A percentile compares a stretch with the other conserved stretches of the same genome.
These are phyloP conservation scores for Alectoris magna DNA, from an alignment of 2,797 vertebrate species.

Conservation along the genomic window DNA sequence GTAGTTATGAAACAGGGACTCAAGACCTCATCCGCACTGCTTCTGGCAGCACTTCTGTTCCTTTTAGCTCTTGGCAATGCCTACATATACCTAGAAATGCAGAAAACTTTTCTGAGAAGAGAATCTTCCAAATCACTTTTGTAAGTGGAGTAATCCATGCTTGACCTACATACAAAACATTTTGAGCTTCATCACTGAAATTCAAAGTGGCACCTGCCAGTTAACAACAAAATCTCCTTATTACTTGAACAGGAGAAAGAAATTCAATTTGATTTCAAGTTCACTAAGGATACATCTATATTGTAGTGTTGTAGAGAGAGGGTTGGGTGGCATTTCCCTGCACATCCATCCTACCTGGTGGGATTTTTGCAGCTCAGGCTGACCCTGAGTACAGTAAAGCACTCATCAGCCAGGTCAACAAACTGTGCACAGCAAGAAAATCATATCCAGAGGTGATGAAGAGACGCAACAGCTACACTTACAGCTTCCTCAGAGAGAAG, in stretches of 20 bases:
- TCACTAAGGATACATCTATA: slow-evolving; percentile 34
- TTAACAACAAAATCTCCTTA: slow-evolving; percentile 54
- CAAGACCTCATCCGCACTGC: neutral
- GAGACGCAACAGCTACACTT: neutral
- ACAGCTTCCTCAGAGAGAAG: neutral
- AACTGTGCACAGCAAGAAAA: neutral
- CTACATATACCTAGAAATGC: slow-evolving; percentile 8
- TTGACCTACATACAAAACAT: slow-evolving; percentile 60
- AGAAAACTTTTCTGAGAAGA: slow-evolving; percentile 37
- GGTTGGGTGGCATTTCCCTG: neutral
- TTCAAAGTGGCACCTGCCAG: slow-evolving; percentile 64
- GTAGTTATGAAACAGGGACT: neutral
- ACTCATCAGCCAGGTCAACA: neutral
- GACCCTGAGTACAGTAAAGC: neutral
- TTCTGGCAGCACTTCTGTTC: slow-evolving; percentile 26
- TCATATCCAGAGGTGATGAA: neutral
- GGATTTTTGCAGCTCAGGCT: neutral
- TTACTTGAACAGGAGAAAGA: slow-evolving; percentile 40
- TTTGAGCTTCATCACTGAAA: slow-evolving; percentile 36
- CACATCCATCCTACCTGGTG: neutral
- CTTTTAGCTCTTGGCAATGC: slow-evolving; percentile 13
- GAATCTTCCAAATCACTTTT: neutral
- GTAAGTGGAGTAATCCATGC: slow-evolving; percentile 39
- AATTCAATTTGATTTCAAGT: slow-evolving; percentile 51
- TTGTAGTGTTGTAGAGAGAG: neutral